phyloP scores from a whole-genome alignment of 2,797 vertebrate species.

The Uromys caudimaculatus region DNA sequence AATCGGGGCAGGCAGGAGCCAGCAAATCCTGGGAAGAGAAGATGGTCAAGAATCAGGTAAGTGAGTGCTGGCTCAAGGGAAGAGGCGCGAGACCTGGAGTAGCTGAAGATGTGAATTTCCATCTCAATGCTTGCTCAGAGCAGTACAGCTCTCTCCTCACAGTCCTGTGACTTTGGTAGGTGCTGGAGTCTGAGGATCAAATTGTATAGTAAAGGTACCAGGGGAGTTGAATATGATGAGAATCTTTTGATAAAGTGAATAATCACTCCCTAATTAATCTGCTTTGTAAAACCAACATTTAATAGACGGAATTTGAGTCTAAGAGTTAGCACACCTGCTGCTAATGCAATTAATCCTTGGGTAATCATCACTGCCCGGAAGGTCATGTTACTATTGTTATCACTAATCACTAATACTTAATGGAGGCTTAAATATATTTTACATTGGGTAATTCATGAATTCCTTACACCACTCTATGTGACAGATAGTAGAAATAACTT shows the following conservation, averaged over 20 bases:
- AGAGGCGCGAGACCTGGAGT: neutral
- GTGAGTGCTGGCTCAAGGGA: neutral
- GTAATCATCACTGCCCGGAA: neutral
- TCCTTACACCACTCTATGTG: neutral
- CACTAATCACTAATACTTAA: slow-evolving; percentile 43
- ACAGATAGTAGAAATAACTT: slow-evolving; percentile 9
- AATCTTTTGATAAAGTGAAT: slow-evolving; percentile 49
- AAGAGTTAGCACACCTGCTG: slow-evolving; percentile 41
- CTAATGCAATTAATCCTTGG: slow-evolving; percentile 42
- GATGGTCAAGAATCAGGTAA: neutral
- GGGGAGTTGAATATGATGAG: slow-evolving; percentile 40
- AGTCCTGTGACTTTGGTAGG: neutral
- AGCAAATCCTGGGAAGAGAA: slow-evolving; percentile 91
- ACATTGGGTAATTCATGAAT: neutral
- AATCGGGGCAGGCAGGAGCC: slow-evolving; percentile 96
- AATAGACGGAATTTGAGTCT: neutral
- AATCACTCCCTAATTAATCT: slow-evolving; percentile 55
- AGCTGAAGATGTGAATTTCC: neutral
- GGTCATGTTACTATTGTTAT: slow-evolving; percentile 34
- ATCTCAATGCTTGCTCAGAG: neutral
- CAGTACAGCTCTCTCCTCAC: neutral
- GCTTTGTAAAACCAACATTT: slow-evolving; percentile 52
- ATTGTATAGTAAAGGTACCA: neutral
- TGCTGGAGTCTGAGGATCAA: neutral
- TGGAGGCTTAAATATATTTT: slow-evolving; percentile 24